Base-by-base conservation (phyloP, 1,140 invertebrate genomes). In the Drosophila varians region DNA sequence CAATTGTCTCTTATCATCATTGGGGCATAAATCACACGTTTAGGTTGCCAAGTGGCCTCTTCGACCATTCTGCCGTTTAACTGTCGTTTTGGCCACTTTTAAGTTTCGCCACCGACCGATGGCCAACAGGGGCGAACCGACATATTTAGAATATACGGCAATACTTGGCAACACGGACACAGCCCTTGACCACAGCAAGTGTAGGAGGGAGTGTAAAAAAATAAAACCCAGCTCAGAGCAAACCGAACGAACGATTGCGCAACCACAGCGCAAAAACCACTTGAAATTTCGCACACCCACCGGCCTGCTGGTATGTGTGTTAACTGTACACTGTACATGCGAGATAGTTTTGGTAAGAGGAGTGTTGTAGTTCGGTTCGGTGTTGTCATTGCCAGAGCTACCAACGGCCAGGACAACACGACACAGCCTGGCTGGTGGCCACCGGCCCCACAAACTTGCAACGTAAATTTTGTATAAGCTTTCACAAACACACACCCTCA, bases 61-160 rank as follows among this genome's bases (percentile, higher is more conserved):
- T 79, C 45, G 31, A 74, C 38, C 55, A 54, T 47, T 78, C 28
- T 78, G 53, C 48, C 51, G 72, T 74, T 61, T 55, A 56, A 57
- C 55, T 84, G 80, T 84, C 76, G 58, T 70, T 76, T 69, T 56
- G 66, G 61, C 72, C 70, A 70, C 61, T 65, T 73, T 45, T 45
- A 60, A 51, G 70, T 26, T 42, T n/a, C 31, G 31, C 23, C 11
- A 9, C 25, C 54, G 11, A 23, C 28, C 36, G 42, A 12, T 8
- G 26, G 46, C 31, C 38, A 46, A 64, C 69, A 21, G 19, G 53
- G 52, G 69, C 74, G 57, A 68, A 62, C 82, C 82, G 74, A 86
- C 82, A 87, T 86, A 82, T 86, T 86, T 86, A 86, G 82, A 86
- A 86, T 87, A 86, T 86, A 86, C 87, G 82, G 82, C 82, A 86